A percentile compares a stretch with the other conserved stretches of the same genome.
Evolutionary conservation across 2,113 vertebrate species (phyloP).

Genomic region (Gallinago jamesoni): DNA sequence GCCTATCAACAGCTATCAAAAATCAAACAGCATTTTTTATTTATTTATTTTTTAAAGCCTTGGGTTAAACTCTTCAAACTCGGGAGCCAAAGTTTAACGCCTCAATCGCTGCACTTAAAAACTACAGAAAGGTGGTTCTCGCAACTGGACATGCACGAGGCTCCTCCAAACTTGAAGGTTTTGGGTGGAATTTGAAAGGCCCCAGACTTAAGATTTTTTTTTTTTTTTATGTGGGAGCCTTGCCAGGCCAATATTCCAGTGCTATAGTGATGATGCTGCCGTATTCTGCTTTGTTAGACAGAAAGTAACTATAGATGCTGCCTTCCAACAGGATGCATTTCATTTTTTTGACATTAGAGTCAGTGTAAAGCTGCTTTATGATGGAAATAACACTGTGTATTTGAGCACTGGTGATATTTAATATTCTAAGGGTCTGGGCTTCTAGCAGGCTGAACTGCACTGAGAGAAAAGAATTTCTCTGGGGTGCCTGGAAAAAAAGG

Average conservation of each 20-base stretch:
- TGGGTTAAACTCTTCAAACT: neutral
- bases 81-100: neutral
- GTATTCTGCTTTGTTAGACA: neutral
- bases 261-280: neutral
- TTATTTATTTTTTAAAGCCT: neutral
- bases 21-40: neutral
- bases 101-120: neutral
- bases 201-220: neutral
- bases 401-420: neutral
- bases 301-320: neutral
- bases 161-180: neutral
- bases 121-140: neutral
- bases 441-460: neutral
- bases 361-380: neutral
- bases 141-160: neutral
- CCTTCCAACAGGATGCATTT: neutral
- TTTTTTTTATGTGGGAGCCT: neutral
- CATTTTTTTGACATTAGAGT: neutral
- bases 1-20: neutral
- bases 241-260: neutral
- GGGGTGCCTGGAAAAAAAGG: neutral
- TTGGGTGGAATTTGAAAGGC: neutral
- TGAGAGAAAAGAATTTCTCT: neutral
- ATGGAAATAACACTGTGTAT: neutral
- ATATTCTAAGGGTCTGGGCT: neutral